Base-by-base conservation (phyloP, 1,140 invertebrate species). In the Sinella curviseta region DNA sequence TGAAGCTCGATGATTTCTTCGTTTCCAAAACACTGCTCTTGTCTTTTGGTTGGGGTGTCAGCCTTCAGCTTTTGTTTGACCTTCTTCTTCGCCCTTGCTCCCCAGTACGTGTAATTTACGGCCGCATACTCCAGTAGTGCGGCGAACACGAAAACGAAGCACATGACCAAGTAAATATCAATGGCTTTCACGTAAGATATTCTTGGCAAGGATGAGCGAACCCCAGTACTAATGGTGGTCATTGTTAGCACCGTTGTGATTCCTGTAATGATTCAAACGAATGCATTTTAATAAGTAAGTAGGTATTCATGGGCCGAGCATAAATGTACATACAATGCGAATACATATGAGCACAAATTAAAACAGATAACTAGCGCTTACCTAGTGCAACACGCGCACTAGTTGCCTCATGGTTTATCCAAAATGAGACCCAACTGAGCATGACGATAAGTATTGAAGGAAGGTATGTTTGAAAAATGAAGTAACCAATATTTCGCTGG, bases 71-170 rank as follows among this genome's bases (percentile, higher is more conserved):
- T 80, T 57, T 82, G 78, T 35, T 84, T 84, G n/a, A 82, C 77
- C 73, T 82, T 82, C 70, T 84, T 84, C 70, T 84, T 82, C 31
- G 83, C 83, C 26, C 81, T 36, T 0, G 83, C 83, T 60, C 97
- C 97, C 97, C 97, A 99, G 87, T 98, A 99, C 0, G 96, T 98
- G 87, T 99, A 99, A 89, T 99, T 99, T 57, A 99, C 97, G 0
- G 96, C 96, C 0, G 97, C 97, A 86, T 99, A 99, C 88, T 99
- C 97, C 8, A 99, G 89, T 1, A 99, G 89, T 0, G 97, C 97
- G 14, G 97, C 97, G 87, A 99, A 99, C 0, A 99, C 97, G 88
- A 99, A 99, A 70, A 99, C 95, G 88, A 99, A 99, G 88, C 97
- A 99, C 95, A 98, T 99, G 36, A 98, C 97, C 83, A 99, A 89